Evolutionary conservation across 2,888 invertebrate species (phyloP), one percentile per base, ranked within the genome.

Genomic region (Eupithecia vulgata): DNA sequence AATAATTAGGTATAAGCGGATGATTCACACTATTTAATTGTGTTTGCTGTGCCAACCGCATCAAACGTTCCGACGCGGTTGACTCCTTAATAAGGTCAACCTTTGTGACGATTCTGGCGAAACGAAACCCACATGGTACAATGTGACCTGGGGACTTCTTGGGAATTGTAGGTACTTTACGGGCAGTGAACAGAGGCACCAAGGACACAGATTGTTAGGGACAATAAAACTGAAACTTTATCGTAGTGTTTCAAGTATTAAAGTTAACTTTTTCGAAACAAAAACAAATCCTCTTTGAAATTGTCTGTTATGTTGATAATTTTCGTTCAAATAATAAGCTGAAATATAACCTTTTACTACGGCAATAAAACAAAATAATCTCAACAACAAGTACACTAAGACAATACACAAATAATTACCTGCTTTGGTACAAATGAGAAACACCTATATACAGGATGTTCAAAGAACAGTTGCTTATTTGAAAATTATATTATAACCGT

Each of bases 1-100:
- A 85, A 13, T 40, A 17, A 10, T 52, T 35, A 62, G 35, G n/a
- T 17, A 83, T 88, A 91, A 88, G 61, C 21, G 62, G 84, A 85
- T 91, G 91, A 92, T 83, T 91, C 91, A 91, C 82, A 73, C 82
- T 81, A 89, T 90, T 37, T 37, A 37, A 37, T n/a, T 91, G 89
- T 90, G 82, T 85, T 87, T 84, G 83, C 80, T 83, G 85, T 81
- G 80, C 82, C 79, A 83, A 85, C 84, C 87, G 84, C 84, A 81
- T 87, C 88, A 87, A 87, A 87, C 82, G 84, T 78, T 80, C 85
- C 85, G 88, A 13, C 65, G 40, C 65, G 40, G n/a, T n/a, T n/a
- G n/a, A 42, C 83, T 82, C 80, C 85, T 85, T 80, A 87, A 88
- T 90, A 91, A 88, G 90, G 90, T 86, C 86, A 89, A 88, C 86